Evolutionary conservation across 2,113 vertebrate species (phyloP).

Genomic region (Triplophysa siluroides): DNA sequence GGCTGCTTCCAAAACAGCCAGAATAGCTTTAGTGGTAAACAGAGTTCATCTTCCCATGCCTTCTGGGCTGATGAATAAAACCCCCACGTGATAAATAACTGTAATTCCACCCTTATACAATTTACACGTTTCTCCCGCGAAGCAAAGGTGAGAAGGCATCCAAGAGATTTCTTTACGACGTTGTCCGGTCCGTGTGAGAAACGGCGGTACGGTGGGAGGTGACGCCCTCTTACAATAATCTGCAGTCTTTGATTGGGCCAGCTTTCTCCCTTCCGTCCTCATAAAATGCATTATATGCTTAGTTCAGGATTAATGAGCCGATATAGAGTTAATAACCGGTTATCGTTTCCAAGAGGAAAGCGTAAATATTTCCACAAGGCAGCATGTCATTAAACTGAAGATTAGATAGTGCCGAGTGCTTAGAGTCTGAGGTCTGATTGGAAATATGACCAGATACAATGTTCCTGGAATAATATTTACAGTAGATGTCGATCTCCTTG

Average conservation of each 20-base stretch:
- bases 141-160: slow-evolving; percentile 10
- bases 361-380: slow-evolving; percentile 63
- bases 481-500: neutral
- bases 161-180: neutral
- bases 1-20: slow-evolving; percentile 72
- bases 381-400: slow-evolving; percentile 51
- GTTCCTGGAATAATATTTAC: slow-evolving; percentile 31
- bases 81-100: slow-evolving; percentile 72
- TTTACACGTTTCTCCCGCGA: slow-evolving; percentile 33
- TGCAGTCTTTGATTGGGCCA: slow-evolving; percentile 1
- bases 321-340: slow-evolving; percentile 64
- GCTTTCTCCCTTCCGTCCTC: neutral
- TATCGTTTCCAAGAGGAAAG: slow-evolving; percentile 62
- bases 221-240: slow-evolving; percentile 10
- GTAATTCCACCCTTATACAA: slow-evolving; percentile 58
- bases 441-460: slow-evolving; percentile 36
- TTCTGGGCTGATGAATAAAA: slow-evolving; percentile 74
- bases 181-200: neutral
- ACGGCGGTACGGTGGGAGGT: neutral
- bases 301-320: slow-evolving; percentile 59
- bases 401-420: slow-evolving; percentile 44
- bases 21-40: slow-evolving; percentile 76
- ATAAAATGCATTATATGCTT: slow-evolving; percentile 21
- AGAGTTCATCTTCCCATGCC: slow-evolving; percentile 78
- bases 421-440: slow-evolving; percentile 26